Base-by-base conservation (phyloP, 1,140 invertebrate genomes). In the Papilio dardanus region DNA sequence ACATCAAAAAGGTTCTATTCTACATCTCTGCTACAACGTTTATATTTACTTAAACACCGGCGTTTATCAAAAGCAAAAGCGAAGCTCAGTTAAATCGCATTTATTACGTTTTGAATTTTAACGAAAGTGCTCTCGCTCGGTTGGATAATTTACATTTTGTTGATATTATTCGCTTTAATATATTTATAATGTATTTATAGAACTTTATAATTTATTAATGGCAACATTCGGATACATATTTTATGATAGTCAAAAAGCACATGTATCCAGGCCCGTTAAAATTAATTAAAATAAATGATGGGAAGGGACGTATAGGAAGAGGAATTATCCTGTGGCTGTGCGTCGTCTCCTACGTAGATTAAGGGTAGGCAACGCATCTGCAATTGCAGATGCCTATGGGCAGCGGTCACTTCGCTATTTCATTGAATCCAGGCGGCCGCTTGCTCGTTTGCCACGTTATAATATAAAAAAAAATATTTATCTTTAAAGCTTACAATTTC, bases 101-200 rank as follows among this genome's bases (percentile, higher is more conserved):
- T 54, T 54, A 54, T 54, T 54, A 54, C 50, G 24, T 24, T n/a
- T 54, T 54, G 21, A 54, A 54, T 54, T 54, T 54, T 54, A 54
- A 54, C 50, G 21, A 54, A 54, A 54, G 50, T 54, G 50, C 50
- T 54, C 50, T 54, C n/a, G 6, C 50, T 54, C 50, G 50, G 21
- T 54, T 54, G 50, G 21, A 19, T 54, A 54, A 54, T 54, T 54
- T 54, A 54, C 50, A 54, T 54, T 54, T 28, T 54, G 50, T 24
- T 54, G 50, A 24, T 21, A 24, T 54, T 12, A 54, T 54, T 54
- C 8, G 1, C 10, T 54, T 54, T 3, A 54, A 2, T 21, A 3
- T 54, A 24, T 54, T 24, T 8, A 50, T 54, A 24, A 54, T 7
- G 50, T 54, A 12, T 54, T 12, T 2, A 3, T 46, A 46, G 12